Evolutionary conservation across 2,888 invertebrate species (phyloP).

Genomic region (Rhabditoides inermis): DNA sequence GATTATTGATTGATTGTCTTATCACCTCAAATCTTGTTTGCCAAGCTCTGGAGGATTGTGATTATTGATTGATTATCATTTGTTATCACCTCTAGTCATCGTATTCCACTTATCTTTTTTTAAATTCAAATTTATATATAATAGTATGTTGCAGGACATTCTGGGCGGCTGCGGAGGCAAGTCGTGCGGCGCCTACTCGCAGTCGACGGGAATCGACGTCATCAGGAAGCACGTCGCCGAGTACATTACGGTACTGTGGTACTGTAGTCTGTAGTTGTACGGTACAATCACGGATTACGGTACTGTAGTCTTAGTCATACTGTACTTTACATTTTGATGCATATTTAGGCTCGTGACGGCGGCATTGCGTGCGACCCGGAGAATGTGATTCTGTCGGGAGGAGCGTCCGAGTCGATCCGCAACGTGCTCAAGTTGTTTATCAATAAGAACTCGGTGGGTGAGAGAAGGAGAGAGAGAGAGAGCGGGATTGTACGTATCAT

Average conservation of each 20-base stretch:
- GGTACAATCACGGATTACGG: background rate
- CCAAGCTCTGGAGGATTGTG: background rate
- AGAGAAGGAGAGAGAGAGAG: no score
- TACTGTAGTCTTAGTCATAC: background rate
- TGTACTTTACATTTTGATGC: no score
- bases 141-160: no score
- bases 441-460: conserved; percentile 47
- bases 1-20: no score
- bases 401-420: conserved; percentile 77
- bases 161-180: no score
- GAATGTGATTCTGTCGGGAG: conserved; percentile 75
- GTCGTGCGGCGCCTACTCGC: conserved; percentile 80
- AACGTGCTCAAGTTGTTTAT: conserved; percentile 68
- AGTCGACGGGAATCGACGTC: conserved; percentile 77
- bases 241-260: conserved; percentile 67
- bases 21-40: background rate
- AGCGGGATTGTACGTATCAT: no score
- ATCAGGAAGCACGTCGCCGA: conserved; percentile 76
- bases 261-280: no score
- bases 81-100: background rate
- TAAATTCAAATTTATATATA: no score
- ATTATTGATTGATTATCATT: background rate
- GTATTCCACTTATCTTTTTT: no score
- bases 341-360: conserved; percentile 65
- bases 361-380: conserved; percentile 67